Percentiles rank a stretch among this genome's conserved stretches.
Evolutionary conservation across 1,140 invertebrate species (phyloP).

Genomic region (Phymorhynchus buccinoides): DNA sequence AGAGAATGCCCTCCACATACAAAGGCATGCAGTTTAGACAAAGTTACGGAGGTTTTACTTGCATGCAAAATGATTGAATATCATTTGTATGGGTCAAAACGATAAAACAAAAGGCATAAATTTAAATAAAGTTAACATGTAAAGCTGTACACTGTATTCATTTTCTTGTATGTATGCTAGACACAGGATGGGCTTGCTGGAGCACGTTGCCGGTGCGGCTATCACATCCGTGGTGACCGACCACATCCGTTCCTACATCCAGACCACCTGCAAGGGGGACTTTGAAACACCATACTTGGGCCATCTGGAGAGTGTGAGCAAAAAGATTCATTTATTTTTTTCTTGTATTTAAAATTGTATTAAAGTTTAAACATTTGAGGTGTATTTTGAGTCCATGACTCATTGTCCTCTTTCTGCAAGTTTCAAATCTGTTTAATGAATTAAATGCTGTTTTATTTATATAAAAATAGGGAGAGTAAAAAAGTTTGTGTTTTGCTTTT

Average conservation of each 20-base stretch:
- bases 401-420: background rate
- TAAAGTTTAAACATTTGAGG: background rate
- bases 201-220: constrained; percentile 85
- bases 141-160: background rate
- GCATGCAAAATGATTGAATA: no score
- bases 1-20: no score
- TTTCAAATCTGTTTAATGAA: background rate
- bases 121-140: background rate
- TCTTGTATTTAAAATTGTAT: background rate
- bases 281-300: constrained; percentile 86
- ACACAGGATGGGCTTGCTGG: constrained; percentile 83
- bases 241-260: constrained; percentile 86
- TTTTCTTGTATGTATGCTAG: no score
- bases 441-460: no score
- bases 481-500: no score
- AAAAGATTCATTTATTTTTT: background rate
- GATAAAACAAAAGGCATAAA: background rate
- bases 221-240: constrained; percentile 86
- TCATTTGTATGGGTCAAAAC: no score
- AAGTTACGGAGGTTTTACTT: no score
- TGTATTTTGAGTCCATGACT: background rate
- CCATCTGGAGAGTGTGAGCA: constrained; percentile 80
- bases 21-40: no score
- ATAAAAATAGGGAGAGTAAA: no score
- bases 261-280: constrained; percentile 84